These are phyloP conservation scores for Protaetia brevitarsis DNA, from an alignment of 1,140 invertebrate species.

Conservation along the genomic window DNA sequence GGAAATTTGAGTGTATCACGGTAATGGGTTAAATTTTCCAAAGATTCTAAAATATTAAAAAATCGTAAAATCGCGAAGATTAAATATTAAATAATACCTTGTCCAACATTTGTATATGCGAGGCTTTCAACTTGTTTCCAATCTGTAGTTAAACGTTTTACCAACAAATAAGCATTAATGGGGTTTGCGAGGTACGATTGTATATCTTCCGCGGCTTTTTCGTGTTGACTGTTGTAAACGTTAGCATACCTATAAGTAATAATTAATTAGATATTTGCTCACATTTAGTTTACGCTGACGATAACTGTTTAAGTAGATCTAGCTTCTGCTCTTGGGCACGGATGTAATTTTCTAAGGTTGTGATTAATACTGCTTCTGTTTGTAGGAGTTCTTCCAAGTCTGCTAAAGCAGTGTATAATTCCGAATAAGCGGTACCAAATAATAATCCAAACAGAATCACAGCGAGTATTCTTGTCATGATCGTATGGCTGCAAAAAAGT, in stretches of 20 bases:
- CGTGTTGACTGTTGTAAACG: conserved; percentile 72
- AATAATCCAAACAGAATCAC: too few relatives aligned
- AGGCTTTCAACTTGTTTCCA: conserved; percentile 77
- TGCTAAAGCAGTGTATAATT: conserved; percentile 87
- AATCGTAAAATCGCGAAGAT: too few relatives aligned
- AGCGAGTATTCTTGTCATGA: too few relatives aligned
- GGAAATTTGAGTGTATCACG: conserved; percentile 77
- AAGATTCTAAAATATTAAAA: too few relatives aligned
- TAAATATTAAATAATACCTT: too few relatives aligned
- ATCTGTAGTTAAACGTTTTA: conserved; percentile 91
- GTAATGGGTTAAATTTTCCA: conserved; percentile 71
- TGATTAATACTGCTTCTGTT: conserved; percentile 82
- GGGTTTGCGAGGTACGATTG: conserved; percentile 89
- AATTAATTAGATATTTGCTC: too few relatives aligned
- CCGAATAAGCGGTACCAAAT: too few relatives aligned
- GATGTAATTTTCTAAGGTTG: conserved; percentile 80
- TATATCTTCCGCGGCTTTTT: conserved; percentile 73
- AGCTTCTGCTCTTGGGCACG: conserved; percentile 78
- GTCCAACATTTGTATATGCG: conserved; percentile 69
- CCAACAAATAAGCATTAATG: conserved; percentile 93
- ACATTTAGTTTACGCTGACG: too few relatives aligned
- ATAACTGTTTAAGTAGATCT: conserved; percentile 68
- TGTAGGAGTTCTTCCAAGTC: conserved; percentile 85
- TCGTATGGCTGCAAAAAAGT: too few relatives aligned
- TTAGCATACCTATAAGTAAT: conserved; percentile 66